Evolutionary conservation across 2,113 vertebrate species (phyloP), one percentile per base, ranked within the genome.

Genomic region (Glaucomys volans): DNA sequence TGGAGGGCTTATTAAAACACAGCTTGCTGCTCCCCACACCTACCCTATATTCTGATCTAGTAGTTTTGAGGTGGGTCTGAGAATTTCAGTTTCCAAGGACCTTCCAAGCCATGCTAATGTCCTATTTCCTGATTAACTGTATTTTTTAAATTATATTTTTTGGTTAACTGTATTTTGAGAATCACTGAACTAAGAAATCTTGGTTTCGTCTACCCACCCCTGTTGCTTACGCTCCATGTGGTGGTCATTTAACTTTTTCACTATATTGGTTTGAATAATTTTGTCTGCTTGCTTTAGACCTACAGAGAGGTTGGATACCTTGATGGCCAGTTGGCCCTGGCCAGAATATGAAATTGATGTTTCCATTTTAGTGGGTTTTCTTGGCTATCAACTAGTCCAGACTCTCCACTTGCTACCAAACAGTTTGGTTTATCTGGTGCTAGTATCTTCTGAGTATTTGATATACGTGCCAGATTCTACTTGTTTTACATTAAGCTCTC

Each of bases 401-500:
- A 87, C 54, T 42, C 22, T 69, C 18, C 0, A 0, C 50, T 18
- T 20, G 44, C 47, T 37, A 47, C 64, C 66, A n/a, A n/a, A n/a
- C n/a, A 47, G 35, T 57, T 79, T 28, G 40, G 54, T 64, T 83
- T 64, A 17, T 50, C 66, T 37, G 72, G 35, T 74, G 30, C 59
- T 88, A 85, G n/a, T 16, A 0, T 88, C 20, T 0, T 0, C 35
- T 40, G 26, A 14, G 35, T 81, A 47, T 42, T 42, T 1, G 0
- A 30, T 42, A 4, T 9, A 57, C 20, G 0, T 37, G 37, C n/a
- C 37, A 30, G 4, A 32, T n/a, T 52, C 64, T 18, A 32, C 81
- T 62, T 37, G 50, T 66, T 44, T 80, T 5, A 50, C 11, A 20
- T 10, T 9, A 85, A 87, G 42, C 24, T 42, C 66, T 17, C 22